Percentiles rank a stretch among this genome's conserved stretches.
These are phyloP conservation scores for Poeciliopsis occidentalis DNA, from an alignment of 2,113 vertebrate species.

Conservation along the genomic window DNA sequence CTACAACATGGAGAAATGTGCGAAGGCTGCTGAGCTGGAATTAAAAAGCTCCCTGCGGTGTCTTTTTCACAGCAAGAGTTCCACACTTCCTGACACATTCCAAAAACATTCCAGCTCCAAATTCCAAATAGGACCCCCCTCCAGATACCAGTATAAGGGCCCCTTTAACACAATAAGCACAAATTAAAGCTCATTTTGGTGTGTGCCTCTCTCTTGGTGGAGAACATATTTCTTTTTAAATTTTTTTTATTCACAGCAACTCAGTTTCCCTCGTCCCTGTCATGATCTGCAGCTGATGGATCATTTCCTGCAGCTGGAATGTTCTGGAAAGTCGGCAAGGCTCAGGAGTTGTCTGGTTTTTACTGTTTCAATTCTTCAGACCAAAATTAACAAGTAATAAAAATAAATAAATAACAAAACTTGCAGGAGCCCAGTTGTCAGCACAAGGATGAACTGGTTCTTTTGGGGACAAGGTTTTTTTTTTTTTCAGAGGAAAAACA, in stretches of 20 bases:
- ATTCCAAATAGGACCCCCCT: conserved; percentile 55
- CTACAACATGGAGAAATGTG: conserved; percentile 2
- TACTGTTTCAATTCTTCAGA: conserved; percentile 44
- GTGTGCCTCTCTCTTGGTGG: not conserved
- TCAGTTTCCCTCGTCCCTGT: conserved; percentile 23
- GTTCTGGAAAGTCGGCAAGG: conserved; percentile 40
- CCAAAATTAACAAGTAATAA: conserved; percentile 48
- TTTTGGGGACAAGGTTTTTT: not conserved
- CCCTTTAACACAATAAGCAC: conserved; percentile 15
- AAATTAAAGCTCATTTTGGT: conserved; percentile 46
- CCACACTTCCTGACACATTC: conserved; percentile 64
- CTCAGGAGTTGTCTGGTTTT: conserved; percentile 58
- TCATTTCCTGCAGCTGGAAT: conserved; percentile 44
- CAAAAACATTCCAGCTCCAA: conserved; percentile 56
- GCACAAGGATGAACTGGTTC: not conserved
- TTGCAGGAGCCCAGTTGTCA: conserved; percentile 28
- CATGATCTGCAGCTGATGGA: conserved; percentile 40
- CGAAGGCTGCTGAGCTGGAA: conserved; percentile 45
- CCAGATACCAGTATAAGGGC: conserved; percentile 34
- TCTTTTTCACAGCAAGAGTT: conserved; percentile 29
- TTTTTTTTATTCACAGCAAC: conserved; percentile 16
- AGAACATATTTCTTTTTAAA: conserved; percentile 4
- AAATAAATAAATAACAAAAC: conserved; percentile 17
- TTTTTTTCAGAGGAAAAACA: not conserved
- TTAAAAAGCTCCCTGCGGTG: conserved; percentile 62